Base-by-base conservation (phyloP, 2,113 vertebrate genomes). In the Drymodes brunneopygia region DNA sequence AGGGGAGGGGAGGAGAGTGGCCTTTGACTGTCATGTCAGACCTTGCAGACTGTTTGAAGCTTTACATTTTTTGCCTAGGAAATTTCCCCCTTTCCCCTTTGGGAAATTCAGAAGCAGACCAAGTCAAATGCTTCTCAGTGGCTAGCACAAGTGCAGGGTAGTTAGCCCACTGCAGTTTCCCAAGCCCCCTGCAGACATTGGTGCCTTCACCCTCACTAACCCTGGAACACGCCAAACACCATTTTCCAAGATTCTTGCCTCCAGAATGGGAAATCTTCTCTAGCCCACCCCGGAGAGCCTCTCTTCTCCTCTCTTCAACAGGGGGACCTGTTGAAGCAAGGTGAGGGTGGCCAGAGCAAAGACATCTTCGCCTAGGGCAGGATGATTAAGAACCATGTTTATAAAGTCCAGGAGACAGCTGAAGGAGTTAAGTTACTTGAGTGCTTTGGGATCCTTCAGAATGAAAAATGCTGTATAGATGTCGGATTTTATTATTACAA, bases 401-500 rank as follows among this genome's bases (percentile, higher is more conserved):
- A 71, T 62, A 27, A 92, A 79, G 69, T 78, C 77, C 86, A 72
- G 81, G 73, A 89, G 83, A 93, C 86, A 92, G 88, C 80, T 74
- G 91, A 96, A 92, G 57, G 73, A 94, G 84, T 94, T 88, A 91
- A 93, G 94, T 93, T 90, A 86, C 82, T 90, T 21, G 42, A 92
- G 54, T 54, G 67, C 62, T 92, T 95, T 62, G 88, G 82, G 92
- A 83, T 88, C 82, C 79, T 95, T 92, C 95, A 92, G 62, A 71
- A 94, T 93, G 88, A 94, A 95, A 95, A 94, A 94, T 86, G 58
- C 86, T 58, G 71, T 86, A 58, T 97, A 92, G 72, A 83, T 29
- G 75, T 88, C 4, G 4, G 82, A 35, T 94, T 95, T 96, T 83
- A 96, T 90, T 92, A 90, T 94, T 88, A 57, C 94, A 94, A 90